Evolutionary conservation across 2,797 vertebrate genomes (phyloP), one percentile per base, ranked within the genome.

Genomic region (Coccyzus lansbergi): DNA sequence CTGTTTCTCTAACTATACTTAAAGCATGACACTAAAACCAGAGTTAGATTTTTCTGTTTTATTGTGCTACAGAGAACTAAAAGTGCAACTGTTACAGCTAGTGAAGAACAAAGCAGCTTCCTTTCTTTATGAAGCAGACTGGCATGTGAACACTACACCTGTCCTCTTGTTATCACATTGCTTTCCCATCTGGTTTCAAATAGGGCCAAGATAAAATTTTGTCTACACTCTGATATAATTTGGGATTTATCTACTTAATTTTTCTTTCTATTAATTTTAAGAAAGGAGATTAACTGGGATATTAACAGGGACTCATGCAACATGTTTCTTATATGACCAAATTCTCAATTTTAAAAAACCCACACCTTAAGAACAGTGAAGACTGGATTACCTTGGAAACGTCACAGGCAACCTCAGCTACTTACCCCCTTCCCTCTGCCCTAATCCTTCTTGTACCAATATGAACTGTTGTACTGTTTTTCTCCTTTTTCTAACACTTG

Each of bases 131-230:
- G 80, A 79, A 83, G 64, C 52, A 92, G 49, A 58, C 7, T 74
- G 84, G 86, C 68, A 77, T 36, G 67, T n/a, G 58, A 17, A 3
- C 17, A 9, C 40, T 74, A 90, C 93, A 93, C 90, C 84, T 95
- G 83, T 70, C 82, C 46, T 75, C 83, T 51, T 64, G 42, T 52
- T 64, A 93, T 77, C 86, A 87, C 52, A 85, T 68, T 92, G 88
- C 85, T 88, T 94, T 74, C 71, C 96, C 88, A 91, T 93, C 94
- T 93, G 92, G 68, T 89, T 96, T 85, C 71, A 83, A 95, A 85
- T 4, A 90, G 53, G 1, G 2, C 65, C 0, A 19, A 87, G 51
- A 94, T 71, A 71, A 86, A 83, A 80, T 87, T 88, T 67, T 89
- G 75, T 75, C 88, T 80, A 13, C 33, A 36, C 53, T 67, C 72